Evolutionary conservation across 1,140 invertebrate genomes (phyloP), one percentile per base, ranked within the genome.

Genomic region (Plectrocnemia conspersa): DNA sequence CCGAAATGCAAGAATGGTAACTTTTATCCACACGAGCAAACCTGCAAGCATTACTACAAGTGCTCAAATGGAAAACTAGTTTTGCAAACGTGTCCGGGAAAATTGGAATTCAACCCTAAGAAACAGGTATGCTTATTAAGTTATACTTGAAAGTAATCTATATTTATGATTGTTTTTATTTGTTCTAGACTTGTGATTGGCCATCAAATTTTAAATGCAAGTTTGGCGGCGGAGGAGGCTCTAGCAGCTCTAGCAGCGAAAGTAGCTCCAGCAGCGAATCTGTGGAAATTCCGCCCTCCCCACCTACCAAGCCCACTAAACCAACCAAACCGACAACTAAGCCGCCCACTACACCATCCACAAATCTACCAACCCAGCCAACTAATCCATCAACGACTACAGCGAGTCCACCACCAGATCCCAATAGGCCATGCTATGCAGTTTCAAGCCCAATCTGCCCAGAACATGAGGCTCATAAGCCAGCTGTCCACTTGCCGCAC

Each of bases 401-500:
- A 7, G n/a, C 27, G 27, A 32, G 7, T n/a, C 7, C 7, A 32
- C 7, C 27, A 32, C 27, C 27, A 32, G 15, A 40, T 16, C 11
- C 36, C 6, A 18, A 40, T 16, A 6, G 7, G 6, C 53, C 18
- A 16, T 66, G 13, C 47, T 48, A 7, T 68, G 66, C 38, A 64
- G 63, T 25, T 13, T 9, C 7, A 52, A 40, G 23, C 19, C 40
- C 21, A 13, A 32, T 35, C n/a, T 54, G 50, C 41, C 58, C 53
- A 2, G 25, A 25, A 22, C 52, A 50, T 42, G 24, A 52, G 9
- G 6, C 15, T 2, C 57, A 46, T 22, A 63, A 59, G 21, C 50
- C 63, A 3, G 64, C 65, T 27, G 71, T 72, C 58, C 65, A 79
- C 1, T 62, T 79, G 22, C 58, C 68, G 0, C 72, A 82, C 56